phyloP scores from a whole-genome alignment of 2,797 vertebrate species.

The Notamacropus eugenii region DNA sequence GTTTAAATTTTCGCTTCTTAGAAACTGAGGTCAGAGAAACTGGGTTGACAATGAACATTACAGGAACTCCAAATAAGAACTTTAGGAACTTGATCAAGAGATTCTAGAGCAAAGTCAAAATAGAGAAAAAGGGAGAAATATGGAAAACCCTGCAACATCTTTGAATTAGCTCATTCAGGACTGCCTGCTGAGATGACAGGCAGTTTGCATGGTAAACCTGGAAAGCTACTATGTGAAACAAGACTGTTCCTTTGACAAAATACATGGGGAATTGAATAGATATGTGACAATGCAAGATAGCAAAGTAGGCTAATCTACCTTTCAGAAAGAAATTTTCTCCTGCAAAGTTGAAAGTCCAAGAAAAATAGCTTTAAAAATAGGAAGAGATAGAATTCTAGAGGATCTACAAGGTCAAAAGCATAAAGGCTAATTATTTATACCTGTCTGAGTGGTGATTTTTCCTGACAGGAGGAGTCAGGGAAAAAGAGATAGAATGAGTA shows the following conservation, averaged over 20 bases:
- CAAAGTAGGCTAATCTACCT: neutral
- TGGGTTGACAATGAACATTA: neutral
- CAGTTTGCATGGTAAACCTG: slow-evolving; percentile 17
- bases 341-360: neutral
- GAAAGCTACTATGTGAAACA: slow-evolving; percentile 31
- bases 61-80: neutral
- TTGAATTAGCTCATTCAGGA: neutral
- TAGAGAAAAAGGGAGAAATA: neutral
- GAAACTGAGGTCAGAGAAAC: neutral
- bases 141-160: neutral
- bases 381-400: slow-evolving; percentile 29
- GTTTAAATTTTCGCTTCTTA: neutral
- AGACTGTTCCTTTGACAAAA: neutral
- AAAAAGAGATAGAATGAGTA: slow-evolving; percentile 10
- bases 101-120: neutral
- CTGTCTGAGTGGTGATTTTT: slow-evolving; percentile 21
- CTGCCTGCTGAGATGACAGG: neutral
- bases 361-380: neutral
- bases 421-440: slow-evolving; percentile 7
- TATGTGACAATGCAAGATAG: neutral
- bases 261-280: neutral
- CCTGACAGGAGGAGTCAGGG: slow-evolving; percentile 8
- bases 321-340: neutral
- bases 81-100: neutral
- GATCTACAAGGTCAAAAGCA: slow-evolving; percentile 35